Base-by-base conservation (phyloP, 2,888 invertebrate species). In the Cenopis cana region DNA sequence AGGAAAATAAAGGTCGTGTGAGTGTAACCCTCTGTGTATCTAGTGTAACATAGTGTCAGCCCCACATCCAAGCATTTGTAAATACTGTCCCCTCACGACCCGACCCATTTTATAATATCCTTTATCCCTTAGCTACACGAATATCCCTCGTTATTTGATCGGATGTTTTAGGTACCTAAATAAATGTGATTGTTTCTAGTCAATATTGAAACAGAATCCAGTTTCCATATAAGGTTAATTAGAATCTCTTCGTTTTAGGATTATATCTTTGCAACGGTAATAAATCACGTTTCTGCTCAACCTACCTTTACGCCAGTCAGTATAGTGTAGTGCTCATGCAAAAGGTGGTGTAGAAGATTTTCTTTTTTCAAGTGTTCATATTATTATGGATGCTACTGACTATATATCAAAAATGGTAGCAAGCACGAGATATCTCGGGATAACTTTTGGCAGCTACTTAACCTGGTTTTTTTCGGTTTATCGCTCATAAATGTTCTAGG, bases 71-170 rank as follows among this genome's bases (percentile, higher is more conserved):
- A 64, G 64, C 50, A 52, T 69, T 69, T 54, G 64, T 57, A 57
- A 69, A 69, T 69, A 69, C 64, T 69, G 62, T 56, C 57, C 57
- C 59, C 50, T 33, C 46, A 46, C 64, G 69, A 52, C 57, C 69
- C 57, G 50, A 50, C 69, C 69, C 64, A 52, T 69, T 64, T 64
- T 57, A 64, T 61, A 56, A 64, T 64, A 69, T 64, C 64, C 69
- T 57, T 69, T 57, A 57, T 64, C 62, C 69, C 56, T 49, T 38
- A 56, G 50, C 61, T 64, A 50, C 50, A 69, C 64, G 60, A 68
- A 57, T 69, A 57, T 52, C 8, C 60, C 36, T 14, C 14, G 24
- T 49, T 62, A 62, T 56, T 33, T 38, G 5, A 24, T 38, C 17
- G 38, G 56, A 5, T 29, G 12, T 69, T 56, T 56, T 49, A 56